Conservation (phyloP, 2,888 invertebrate species). For the Ectobius pallidus region DNA sequence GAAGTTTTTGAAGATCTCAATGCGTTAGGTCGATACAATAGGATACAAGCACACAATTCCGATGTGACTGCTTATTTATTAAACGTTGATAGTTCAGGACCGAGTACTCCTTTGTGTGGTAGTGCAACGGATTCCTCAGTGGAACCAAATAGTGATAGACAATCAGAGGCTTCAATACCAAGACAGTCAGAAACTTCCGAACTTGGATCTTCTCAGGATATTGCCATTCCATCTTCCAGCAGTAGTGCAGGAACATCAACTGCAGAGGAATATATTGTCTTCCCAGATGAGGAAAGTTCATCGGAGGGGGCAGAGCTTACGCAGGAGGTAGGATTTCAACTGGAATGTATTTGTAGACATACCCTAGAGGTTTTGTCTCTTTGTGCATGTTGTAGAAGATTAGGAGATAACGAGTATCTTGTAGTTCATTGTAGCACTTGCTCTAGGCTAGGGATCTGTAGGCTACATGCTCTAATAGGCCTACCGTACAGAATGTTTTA, state of each 20-base stretch:
- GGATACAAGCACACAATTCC: conserved; percentile 58
- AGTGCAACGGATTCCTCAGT: neutral
- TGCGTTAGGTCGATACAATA: conserved; percentile 68
- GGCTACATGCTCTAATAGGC: no score
- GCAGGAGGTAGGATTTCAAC: conserved; percentile 53
- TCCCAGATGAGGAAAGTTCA: conserved; percentile 21
- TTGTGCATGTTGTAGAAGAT: neutral
- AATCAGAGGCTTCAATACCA: neutral
- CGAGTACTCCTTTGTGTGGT: conserved; percentile 22
- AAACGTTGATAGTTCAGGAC: conserved; percentile 57
- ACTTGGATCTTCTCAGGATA: neutral
- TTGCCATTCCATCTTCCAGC: conserved; percentile 21
- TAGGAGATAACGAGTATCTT: no score
- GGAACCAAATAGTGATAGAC: conserved; percentile 21
- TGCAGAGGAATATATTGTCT: conserved; percentile 4
- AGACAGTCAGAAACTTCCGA: no score
- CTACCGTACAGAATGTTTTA: no score
- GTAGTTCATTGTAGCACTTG: no score
- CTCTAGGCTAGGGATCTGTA: no score
- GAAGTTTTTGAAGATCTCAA: conserved; percentile 76
- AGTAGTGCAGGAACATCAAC: neutral
- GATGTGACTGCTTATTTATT: conserved; percentile 67
- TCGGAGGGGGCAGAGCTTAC: conserved; percentile 52
- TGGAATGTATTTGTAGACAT: no score
- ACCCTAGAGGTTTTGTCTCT: neutral